A percentile compares a stretch with the other conserved stretches of the same genome.
Conservation (phyloP, 1,140 invertebrate species). For the Teleopsis dalmanni region DNA sequence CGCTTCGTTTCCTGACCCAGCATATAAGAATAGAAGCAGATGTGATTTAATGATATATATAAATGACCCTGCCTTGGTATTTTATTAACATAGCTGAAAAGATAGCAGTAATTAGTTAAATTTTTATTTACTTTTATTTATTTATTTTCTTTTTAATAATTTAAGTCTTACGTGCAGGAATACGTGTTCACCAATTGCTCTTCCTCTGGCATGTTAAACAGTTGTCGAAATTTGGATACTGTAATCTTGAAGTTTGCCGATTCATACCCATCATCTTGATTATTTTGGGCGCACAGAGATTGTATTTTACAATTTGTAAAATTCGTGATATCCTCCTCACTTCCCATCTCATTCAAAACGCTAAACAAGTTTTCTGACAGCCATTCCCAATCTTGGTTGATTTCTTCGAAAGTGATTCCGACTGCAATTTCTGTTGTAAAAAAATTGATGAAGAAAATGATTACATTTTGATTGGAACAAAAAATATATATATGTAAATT, state of each 20-base stretch:
- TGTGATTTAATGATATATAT: constrained; percentile 90
- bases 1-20: constrained; percentile 85
- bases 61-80: constrained; percentile 92
- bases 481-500: neutral
- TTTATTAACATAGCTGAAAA: constrained; percentile 79
- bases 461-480: neutral
- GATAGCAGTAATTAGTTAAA: neutral
- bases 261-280: constrained; percentile 33
- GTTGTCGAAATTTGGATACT: constrained; percentile 68
- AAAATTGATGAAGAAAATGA: neutral
- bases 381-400: constrained; percentile 90
- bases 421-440: constrained; percentile 67
- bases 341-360: constrained; percentile 85
- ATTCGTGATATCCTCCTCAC: constrained; percentile 87
- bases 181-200: constrained; percentile 94
- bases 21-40: constrained; percentile 94
- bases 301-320: constrained; percentile 96
- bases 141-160: constrained; percentile 28
- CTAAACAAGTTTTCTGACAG: constrained; percentile 77
- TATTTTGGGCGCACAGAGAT: constrained; percentile 47
- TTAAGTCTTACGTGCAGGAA: constrained; percentile 71
- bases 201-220: constrained; percentile 86
- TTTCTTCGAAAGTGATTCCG: constrained; percentile 77
- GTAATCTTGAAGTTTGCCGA: constrained; percentile 38
- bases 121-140: no score